These are phyloP conservation scores for Aelia acuminata DNA, from an alignment of 2,888 invertebrate genomes.

Conservation along the genomic window DNA sequence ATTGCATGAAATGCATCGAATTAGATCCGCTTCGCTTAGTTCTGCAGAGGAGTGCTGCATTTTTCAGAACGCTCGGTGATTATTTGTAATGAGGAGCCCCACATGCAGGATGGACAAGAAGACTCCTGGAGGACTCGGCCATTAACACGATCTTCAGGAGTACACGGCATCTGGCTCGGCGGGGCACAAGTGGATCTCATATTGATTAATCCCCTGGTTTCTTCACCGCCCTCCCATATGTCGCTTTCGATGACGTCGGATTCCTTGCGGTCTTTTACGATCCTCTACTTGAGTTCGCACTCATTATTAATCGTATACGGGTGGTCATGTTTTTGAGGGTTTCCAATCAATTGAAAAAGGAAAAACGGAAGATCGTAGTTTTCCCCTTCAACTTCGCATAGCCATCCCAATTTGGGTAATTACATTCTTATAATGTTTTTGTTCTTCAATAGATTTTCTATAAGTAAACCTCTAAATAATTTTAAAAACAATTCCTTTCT, in stretches of 20 bases:
- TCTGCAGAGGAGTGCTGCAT: neutral
- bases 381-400: too few relatives aligned
- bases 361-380: too few relatives aligned
- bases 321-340: neutral
- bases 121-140: constrained; percentile 16
- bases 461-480: too few relatives aligned
- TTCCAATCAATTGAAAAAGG: too few relatives aligned
- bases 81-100: constrained; percentile 24
- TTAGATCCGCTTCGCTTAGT: neutral
- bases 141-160: constrained; percentile 42
- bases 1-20: neutral
- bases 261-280: neutral
- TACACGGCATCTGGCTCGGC: neutral
- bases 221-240: constrained; percentile 19
- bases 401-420: too few relatives aligned
- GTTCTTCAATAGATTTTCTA: too few relatives aligned
- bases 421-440: too few relatives aligned
- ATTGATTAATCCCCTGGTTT: constrained; percentile 27
- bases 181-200: constrained; percentile 21
- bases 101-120: neutral
- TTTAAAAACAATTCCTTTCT: neutral
- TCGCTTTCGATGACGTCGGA: neutral
- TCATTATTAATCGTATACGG: neutral
- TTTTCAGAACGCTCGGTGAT: neutral
- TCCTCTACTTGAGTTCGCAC: neutral